Conservation (phyloP, 2,113 vertebrate species). For the Calonectris borealis region DNA sequence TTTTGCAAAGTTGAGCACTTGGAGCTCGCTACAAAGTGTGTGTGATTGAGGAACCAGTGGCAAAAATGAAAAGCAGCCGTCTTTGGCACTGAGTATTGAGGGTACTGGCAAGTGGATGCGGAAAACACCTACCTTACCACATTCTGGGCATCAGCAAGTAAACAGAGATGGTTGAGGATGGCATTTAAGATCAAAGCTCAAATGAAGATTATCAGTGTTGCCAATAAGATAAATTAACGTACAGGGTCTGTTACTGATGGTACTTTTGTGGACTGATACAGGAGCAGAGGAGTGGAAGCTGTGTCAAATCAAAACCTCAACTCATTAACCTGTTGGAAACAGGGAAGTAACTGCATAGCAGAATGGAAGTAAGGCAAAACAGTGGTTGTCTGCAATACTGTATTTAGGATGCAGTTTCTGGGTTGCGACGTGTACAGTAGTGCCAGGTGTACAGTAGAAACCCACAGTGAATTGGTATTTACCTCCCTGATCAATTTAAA, state of each 20-base stretch:
- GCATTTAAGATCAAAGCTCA: background rate
- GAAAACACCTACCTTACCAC: background rate
- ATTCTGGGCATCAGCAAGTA: background rate
- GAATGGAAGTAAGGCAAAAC: background rate
- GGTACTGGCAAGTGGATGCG: background rate
- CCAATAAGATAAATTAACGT: background rate
- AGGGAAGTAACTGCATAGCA: background rate
- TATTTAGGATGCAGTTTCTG: background rate
- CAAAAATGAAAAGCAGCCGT: background rate
- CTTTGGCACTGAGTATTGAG: background rate
- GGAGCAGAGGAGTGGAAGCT: background rate
- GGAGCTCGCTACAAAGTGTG: background rate
- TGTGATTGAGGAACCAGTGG: background rate
- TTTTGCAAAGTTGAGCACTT: background rate
- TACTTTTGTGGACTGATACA: background rate
- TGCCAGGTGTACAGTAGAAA: background rate
- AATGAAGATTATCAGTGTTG: background rate
- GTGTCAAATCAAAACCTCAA: background rate
- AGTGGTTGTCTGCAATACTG: background rate
- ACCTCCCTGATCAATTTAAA: background rate
- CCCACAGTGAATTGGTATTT: background rate
- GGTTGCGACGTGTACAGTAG: rapidly evolving
- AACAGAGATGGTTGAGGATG: background rate
- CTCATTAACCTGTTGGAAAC: background rate
- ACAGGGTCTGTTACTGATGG: background rate